Evolutionary conservation across 2,113 vertebrate genomes (phyloP), one percentile per base, ranked within the genome.

Genomic region (Pavo muticus): DNA sequence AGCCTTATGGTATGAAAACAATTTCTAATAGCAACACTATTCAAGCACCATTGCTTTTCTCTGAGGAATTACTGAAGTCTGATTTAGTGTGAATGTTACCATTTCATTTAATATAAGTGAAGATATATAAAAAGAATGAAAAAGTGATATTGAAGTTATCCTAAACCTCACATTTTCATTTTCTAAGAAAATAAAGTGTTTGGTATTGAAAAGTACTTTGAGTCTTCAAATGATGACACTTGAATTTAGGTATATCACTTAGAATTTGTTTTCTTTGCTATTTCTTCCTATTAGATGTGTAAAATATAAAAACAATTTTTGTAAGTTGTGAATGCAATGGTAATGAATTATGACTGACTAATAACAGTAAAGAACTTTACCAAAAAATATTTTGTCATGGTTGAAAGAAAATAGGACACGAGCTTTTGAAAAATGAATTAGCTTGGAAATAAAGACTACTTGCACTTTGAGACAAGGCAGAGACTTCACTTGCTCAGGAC

Each of bases 41-140:
- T 96, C 77, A 94, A 97, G 67, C 48, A 57, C 71, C 67, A 11
- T 85, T 93, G 52, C 63, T 93, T 85, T 82, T 78, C 60, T 91
- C 80, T 60, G 60, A 80, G 54, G 68, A 88, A 67, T 82, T 93
- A 60, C 44, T 74, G 48, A 93, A 83, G 93, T 87, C 11, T 82
- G 60, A 75, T 65, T 91, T 90, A 85, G 39, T 79, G 64, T 54
- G 57, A 93, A 64, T 48, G 29, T 54, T 48, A 79, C 48, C 14
- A 87, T 44, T 95, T 68, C 45, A 79, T 81, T 96, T 91, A 93
- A 80, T 61, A 15, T 48, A 87, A 88, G 57, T n/a, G 18, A 95
- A 56, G 42, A 93, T 70, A 16, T 84, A 59, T 5, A 67, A 92
- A 79, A 70, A 84, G 79, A 40, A 50, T 76, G 32, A 3, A 4